Evolutionary conservation across 2,113 vertebrate genomes (phyloP).

Genomic region (Oncorhynchus mykiss): DNA sequence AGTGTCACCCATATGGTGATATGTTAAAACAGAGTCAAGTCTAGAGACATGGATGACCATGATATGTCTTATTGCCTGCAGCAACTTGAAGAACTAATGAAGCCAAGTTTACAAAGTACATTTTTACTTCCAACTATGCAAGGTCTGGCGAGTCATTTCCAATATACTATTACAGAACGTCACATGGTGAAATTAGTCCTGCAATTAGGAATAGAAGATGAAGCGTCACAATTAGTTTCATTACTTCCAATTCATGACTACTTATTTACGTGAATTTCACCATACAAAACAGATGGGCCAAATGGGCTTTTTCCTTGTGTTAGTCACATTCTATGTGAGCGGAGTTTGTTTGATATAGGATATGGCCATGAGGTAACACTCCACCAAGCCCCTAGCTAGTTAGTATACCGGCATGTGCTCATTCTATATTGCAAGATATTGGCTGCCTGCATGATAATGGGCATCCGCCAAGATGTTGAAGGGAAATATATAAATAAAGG

Average conservation of each 20-base stretch:
- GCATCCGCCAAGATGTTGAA: constrained; percentile 35
- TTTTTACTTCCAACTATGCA: neutral
- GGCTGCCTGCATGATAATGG: constrained; percentile 43
- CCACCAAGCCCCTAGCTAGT: constrained; percentile 2
- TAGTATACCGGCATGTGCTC: constrained; percentile 21
- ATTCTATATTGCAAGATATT: constrained; percentile 20
- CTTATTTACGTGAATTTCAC: constrained; percentile 30
- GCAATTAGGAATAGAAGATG: no score
- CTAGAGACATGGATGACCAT: neutral
- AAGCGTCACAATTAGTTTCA: neutral
- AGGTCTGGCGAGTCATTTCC: neutral
- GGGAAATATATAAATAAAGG: constrained; percentile 50
- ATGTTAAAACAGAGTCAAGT: no score
- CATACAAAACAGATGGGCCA: constrained; percentile 11
- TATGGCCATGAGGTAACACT: no score
- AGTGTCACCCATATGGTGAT: neutral
- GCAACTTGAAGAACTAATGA: neutral
- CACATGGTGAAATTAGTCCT: no score
- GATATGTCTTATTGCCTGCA: neutral
- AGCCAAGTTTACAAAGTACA: neutral
- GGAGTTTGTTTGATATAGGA: constrained; percentile 39
- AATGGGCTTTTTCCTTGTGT: constrained; percentile 29
- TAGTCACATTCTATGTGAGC: constrained; percentile 25
- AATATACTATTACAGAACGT: constrained; percentile 2
- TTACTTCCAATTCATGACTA: constrained; percentile 29